phyloP scores from a whole-genome alignment of 1,140 invertebrate genomes.

The Pseudomyrmex concolor region DNA sequence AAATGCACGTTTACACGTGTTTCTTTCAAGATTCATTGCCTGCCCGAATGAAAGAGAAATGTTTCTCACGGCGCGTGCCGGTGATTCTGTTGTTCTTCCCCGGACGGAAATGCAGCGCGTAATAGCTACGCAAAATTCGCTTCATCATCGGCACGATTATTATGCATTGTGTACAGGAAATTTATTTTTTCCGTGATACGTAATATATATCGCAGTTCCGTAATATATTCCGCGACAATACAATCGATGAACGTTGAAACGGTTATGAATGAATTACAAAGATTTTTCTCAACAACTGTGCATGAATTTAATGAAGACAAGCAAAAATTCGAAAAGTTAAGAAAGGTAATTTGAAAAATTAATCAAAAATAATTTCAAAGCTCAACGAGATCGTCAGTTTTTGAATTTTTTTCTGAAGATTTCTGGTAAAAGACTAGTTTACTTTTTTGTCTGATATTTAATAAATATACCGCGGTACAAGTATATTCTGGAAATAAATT shows the following conservation, averaged over 20 bases:
- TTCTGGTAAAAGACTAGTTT: neutral
- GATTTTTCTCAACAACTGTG: neutral
- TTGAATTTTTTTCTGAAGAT: neutral
- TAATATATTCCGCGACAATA: neutral
- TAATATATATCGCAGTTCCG: neutral
- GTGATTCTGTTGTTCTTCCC: conserved; percentile 62
- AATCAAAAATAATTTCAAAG: no score
- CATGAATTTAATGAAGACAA: neutral
- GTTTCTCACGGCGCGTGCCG: conserved; percentile 66
- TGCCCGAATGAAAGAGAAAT: conserved; percentile 69
- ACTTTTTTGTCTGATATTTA: neutral
- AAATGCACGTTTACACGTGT: conserved; percentile 39
- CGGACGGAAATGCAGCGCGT: neutral
- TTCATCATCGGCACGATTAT: conserved; percentile 51
- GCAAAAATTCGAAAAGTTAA: neutral
- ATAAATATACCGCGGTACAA: neutral
- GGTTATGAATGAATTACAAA: neutral
- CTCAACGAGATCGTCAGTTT: neutral
- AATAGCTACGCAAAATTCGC: conserved; percentile 44
- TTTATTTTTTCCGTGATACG: conserved; percentile 27
- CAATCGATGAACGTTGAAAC: neutral
- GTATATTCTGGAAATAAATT: neutral
- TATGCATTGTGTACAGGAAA: conserved; percentile 47
- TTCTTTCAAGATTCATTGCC: conserved; percentile 55
- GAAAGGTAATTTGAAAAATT: neutral